Percentiles rank a stretch among this genome's conserved stretches.
These are phyloP conservation scores for Orthosia gothica DNA, from an alignment of 2,888 invertebrate genomes.

Conservation along the genomic window DNA sequence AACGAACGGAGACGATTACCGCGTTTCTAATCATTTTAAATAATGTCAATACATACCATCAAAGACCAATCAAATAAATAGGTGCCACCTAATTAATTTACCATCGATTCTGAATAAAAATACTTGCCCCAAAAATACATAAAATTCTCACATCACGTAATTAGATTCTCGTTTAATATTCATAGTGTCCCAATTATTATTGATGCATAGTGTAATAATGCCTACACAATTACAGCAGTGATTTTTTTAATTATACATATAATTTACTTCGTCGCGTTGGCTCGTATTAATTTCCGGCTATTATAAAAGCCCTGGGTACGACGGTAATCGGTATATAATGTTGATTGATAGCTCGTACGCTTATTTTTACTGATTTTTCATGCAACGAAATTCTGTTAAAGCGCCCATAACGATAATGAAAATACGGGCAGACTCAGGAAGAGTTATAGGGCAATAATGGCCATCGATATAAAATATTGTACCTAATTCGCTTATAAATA, in stretches of 20 bases:
- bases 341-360: constrained; percentile 83
- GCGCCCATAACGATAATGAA: constrained; percentile 80
- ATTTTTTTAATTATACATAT: constrained; percentile 77
- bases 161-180: constrained; percentile 40
- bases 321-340: constrained; percentile 84
- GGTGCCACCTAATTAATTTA: neutral
- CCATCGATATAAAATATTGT: constrained; percentile 70
- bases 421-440: constrained; percentile 70
- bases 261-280: constrained; percentile 75
- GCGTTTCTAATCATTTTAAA: neutral
- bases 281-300: constrained; percentile 82
- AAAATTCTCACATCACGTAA: constrained; percentile 34
- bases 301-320: constrained; percentile 74
- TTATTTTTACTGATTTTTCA: constrained; percentile 84
- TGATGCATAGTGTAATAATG: constrained; percentile 66
- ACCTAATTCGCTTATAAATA: constrained; percentile 69
- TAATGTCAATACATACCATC: neutral
- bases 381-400: constrained; percentile 78
- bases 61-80: constrained; percentile 16
- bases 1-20: neutral
- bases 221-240: constrained; percentile 67
- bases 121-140: neutral
- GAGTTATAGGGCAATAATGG: constrained; percentile 76
- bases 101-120: constrained; percentile 8
- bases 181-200: constrained; percentile 43